Base-by-base conservation (phyloP, 2,797 vertebrate species). In the Naso thynnoides region DNA sequence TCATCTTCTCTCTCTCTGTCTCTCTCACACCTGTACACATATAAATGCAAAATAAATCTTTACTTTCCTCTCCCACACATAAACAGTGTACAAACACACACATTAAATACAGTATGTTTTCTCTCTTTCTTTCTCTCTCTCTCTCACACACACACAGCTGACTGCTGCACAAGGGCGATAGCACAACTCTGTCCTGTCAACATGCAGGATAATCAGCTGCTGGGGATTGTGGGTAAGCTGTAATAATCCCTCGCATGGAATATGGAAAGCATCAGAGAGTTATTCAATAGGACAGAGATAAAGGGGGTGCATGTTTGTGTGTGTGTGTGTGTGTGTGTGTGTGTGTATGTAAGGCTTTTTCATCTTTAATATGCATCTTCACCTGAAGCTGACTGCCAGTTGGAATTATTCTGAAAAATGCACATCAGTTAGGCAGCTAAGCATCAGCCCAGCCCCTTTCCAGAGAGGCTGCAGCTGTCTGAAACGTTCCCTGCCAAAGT, bases 211-310 rank as follows among this genome's bases (percentile, higher is more conserved):
- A 96, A 96, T 96, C 96, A 96, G 91, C 91, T 90, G 90, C 92
- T 87, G 88, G 93, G 91, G 91, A 95, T 95, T 95, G 94, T 96
- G 95, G 95, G 92, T 95, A 96, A 96, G 82, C 94, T 95, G 92
- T 96, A 96, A 95, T 96, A 96, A 95, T 95, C 95, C 95, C 94
- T 96, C 77, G 82, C 88, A 95, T 96, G 94, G 95, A 97, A 96
- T 96, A 97, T 96, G 96, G 95, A 96, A 96, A 95, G 91, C 94
- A 91, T 93, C 94, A 93, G 93, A 95, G 92, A 95, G 89, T 96
- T 96, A 94, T 96, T 97, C 96, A 95, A 95, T 94, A 94, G 92
- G 92, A 93, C 90, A 87, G 82, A 92, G 90, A 93, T 93, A 91
- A 92, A 91, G 85, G 85, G 78, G 82, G 76, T 90, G 86, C 5